Percentiles rank a stretch among this genome's conserved stretches.
Conservation (phyloP, 92 coral and sea anemone genomes). For the Blastomussa wellsi region DNA sequence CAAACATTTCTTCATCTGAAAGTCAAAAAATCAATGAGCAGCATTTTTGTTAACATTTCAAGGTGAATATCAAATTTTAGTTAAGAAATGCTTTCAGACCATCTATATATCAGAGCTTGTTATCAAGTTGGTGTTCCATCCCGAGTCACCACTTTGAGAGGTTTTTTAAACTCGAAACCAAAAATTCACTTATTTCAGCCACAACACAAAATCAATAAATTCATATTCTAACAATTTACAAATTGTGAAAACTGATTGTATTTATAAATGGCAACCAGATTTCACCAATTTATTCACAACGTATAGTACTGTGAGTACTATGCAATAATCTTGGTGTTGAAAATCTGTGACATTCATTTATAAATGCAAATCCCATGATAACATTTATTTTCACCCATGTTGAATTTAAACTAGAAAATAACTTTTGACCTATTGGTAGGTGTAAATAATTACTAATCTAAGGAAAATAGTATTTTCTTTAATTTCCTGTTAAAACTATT, state of each 20-base stretch:
- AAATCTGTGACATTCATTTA: neutral
- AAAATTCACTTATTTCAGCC: neutral
- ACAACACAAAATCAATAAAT: neutral
- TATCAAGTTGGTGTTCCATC: neutral
- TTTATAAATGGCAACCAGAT: neutral
- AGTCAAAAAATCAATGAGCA: neutral
- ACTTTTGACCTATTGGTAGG: neutral
- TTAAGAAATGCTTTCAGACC: neutral
- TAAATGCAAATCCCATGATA: neutral
- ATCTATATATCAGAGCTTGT: neutral
- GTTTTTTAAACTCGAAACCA: neutral
- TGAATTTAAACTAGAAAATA: neutral
- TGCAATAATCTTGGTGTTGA: neutral
- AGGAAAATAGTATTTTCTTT: neutral
- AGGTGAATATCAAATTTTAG: neutral
- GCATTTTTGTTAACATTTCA: too few species aligned
- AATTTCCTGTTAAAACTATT: neutral
- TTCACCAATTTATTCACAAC: neutral
- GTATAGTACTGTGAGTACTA: neutral
- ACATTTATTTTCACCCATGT: neutral
- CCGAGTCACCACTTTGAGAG: neutral
- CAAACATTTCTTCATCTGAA: neutral
- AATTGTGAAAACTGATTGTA: neutral
- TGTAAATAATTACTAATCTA: neutral
- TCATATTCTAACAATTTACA: neutral